phyloP scores from a whole-genome alignment of 2,888 invertebrate genomes.

The Pristionchus exspectatus region DNA sequence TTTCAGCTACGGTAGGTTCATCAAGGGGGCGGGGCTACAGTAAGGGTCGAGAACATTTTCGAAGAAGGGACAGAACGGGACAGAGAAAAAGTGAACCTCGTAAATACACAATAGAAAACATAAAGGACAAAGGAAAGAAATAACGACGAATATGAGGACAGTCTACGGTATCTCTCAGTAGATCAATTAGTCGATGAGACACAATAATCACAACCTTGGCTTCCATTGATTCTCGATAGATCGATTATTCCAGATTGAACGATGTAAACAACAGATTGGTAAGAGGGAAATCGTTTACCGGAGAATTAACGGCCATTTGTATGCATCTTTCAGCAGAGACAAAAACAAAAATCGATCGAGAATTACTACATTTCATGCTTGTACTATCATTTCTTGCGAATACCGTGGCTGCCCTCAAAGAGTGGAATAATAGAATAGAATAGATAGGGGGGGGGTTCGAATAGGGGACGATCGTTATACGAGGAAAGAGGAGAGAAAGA shows the following conservation, averaged over 20 bases:
- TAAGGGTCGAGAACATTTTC: slow-evolving; percentile 14
- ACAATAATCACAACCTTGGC: slow-evolving; percentile 25
- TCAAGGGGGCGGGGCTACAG: not conserved
- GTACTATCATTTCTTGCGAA: slow-evolving; percentile 25
- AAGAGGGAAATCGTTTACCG: slow-evolving; percentile 35
- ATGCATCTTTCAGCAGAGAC: not conserved
- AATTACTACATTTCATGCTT: slow-evolving; percentile 40
- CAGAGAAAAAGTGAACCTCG: slow-evolving; percentile 42
- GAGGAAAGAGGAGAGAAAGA: not conserved
- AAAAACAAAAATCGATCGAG: slow-evolving; percentile 6
- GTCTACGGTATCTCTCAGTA: slow-evolving; percentile 25
- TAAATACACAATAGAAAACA: slow-evolving; percentile 38
- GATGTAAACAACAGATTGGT: not conserved
- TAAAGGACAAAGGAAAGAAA: not conserved
- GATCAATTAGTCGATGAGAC: not conserved
- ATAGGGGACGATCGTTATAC: not conserved
- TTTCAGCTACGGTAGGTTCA: slow-evolving; percentile 25
- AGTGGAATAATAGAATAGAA: slow-evolving; percentile 29
- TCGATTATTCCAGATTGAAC: not conserved
- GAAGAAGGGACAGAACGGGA: slow-evolving; percentile 38
- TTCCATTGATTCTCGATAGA: not conserved
- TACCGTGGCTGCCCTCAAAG: slow-evolving; percentile 32
- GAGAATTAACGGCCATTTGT: not conserved
- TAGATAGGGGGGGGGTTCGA: not conserved
- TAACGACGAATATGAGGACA: slow-evolving; percentile 10